These are phyloP conservation scores for Tetramorium bicarinatum DNA, from an alignment of 2,888 invertebrate genomes.

Conservation along the genomic window DNA sequence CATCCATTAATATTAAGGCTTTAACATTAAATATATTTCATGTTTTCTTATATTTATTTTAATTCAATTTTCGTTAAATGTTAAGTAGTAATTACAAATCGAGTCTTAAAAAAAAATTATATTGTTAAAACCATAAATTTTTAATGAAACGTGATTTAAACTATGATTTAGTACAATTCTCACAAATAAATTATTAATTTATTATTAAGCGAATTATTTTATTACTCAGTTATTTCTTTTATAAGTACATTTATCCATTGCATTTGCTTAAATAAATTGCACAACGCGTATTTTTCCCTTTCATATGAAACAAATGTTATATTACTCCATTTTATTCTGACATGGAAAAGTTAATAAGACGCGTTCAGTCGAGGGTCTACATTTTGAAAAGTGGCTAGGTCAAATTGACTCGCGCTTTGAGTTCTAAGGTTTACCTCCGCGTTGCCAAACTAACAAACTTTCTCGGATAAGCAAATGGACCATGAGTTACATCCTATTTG, in stretches of 20 bases:
- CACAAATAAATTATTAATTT: neutral
- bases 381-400: constrained; percentile 54
- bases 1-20: neutral
- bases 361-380: constrained; percentile 13
- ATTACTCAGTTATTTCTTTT: neutral
- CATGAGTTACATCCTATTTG: constrained; percentile 35
- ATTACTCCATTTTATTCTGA: constrained; percentile 8
- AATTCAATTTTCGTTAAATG: neutral
- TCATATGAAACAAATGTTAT: neutral
- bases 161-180: neutral
- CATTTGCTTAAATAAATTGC: neutral
- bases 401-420: constrained; percentile 51
- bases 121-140: neutral
- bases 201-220: neutral
- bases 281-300: neutral
- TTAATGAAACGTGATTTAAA: neutral
- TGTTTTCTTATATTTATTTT: neutral
- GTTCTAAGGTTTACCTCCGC: constrained; percentile 39
- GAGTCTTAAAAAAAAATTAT: neutral
- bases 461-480: constrained; percentile 49
- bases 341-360: constrained; percentile 13
- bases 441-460: constrained; percentile 50
- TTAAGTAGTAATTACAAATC: neutral
- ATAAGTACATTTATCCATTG: neutral
- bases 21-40: neutral